Percentiles rank a stretch among this genome's conserved stretches.
These are phyloP conservation scores for Liparis tanakae DNA, from an alignment of 2,797 vertebrate genomes.

Conservation along the genomic window DNA sequence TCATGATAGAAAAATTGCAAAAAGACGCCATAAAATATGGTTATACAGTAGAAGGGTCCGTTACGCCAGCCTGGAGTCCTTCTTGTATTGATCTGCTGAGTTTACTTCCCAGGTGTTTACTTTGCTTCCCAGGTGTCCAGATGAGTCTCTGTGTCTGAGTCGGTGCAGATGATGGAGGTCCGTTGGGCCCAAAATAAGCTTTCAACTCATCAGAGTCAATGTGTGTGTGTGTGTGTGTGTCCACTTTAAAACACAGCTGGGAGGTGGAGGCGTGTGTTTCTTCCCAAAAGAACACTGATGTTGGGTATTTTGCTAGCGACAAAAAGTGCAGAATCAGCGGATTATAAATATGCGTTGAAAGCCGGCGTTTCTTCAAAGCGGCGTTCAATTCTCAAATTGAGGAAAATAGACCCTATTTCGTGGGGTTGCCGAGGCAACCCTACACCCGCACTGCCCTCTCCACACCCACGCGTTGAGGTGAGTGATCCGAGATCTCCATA, in stretches of 20 bases:
- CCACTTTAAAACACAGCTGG: conserved; percentile 11
- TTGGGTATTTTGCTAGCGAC: too few relatives aligned
- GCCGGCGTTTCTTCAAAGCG: neutral
- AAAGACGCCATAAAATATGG: neutral
- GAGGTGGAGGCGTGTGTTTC: neutral
- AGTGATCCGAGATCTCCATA: conserved; percentile 48
- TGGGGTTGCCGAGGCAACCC: conserved; percentile 9
- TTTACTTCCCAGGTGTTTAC: conserved; percentile 3
- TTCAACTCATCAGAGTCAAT: conserved; percentile 3
- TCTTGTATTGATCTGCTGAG: neutral
- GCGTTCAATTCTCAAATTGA: neutral
- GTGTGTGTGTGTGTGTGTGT: conserved; percentile 11
- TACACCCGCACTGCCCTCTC: neutral
- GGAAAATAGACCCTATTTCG: neutral
- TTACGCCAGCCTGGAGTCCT: neutral
- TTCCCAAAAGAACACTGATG: neutral
- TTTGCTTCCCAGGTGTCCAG: conserved; percentile 10
- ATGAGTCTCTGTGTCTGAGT: conserved; percentile 12
- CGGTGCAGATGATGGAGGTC: conserved; percentile 6
- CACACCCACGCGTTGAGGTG: conserved; percentile 26
- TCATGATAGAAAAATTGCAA: too few relatives aligned
- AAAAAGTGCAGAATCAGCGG: neutral
- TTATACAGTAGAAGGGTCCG: too few relatives aligned
- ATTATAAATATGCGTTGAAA: conserved; percentile 2
- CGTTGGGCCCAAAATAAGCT: conserved; percentile 26